Evolutionary conservation across 2,797 vertebrate species (phyloP).

Genomic region (Microctenopoma lineatum): DNA sequence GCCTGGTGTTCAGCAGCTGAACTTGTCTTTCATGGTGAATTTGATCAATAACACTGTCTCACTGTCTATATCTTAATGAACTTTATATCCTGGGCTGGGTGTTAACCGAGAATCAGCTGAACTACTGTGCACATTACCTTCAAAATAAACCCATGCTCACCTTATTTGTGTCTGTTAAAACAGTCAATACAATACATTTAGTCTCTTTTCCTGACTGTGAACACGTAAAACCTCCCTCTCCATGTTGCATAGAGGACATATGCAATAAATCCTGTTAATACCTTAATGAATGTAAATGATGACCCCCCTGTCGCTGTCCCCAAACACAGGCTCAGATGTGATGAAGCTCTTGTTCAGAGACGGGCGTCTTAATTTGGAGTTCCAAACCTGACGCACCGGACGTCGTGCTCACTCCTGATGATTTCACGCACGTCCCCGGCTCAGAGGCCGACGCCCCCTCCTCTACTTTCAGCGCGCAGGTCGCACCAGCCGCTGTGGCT

Average conservation of each 20-base stretch:
- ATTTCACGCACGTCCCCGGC: neutral
- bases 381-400: neutral
- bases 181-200: neutral
- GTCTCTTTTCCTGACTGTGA: no score
- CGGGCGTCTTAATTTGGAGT: constrained; percentile 35
- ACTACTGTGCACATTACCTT: neutral
- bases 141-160: constrained; percentile 26
- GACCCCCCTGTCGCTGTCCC: no score
- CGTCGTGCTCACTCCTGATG: rapidly evolving
- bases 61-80: no score
- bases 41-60: neutral
- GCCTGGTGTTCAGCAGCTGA: neutral
- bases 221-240: no score
- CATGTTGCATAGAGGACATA: neutral
- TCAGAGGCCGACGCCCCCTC: neutral
- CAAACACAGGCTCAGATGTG: neutral
- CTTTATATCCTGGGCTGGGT: neutral
- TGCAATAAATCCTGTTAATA: neutral
- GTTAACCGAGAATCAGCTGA: neutral
- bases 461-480: constrained; percentile 42
- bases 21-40: neutral
- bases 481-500: constrained; percentile 18
- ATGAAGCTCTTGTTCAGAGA: neutral
- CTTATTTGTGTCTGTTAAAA: neutral
- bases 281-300: neutral